Evolutionary conservation across 2,797 vertebrate genomes (phyloP), one percentile per base, ranked within the genome.

Genomic region (Toxotes lorentzi): DNA sequence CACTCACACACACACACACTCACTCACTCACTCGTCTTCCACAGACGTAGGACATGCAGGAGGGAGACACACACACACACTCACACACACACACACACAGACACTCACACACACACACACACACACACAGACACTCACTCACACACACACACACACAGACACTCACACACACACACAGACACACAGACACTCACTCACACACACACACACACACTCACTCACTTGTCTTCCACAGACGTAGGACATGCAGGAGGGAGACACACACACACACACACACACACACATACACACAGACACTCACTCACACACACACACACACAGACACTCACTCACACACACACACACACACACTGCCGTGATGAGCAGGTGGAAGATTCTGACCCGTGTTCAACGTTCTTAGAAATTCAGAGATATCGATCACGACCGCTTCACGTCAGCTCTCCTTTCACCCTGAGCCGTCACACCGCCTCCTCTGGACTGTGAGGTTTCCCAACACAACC

Each of bases 141-240:
- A n/a, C n/a, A n/a, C n/a, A n/a, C n/a, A n/a, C n/a, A n/a, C n/a
- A n/a, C n/a, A n/a, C n/a, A n/a, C n/a, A n/a, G n/a, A n/a, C n/a
- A n/a, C n/a, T n/a, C n/a, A n/a, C n/a, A n/a, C n/a, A 58, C 66
- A 48, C 68, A 72, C 53, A 32, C 32, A 78, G 41, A 50, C 47
- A 51, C 70, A n/a, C n/a, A n/a, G n/a, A n/a, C n/a, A n/a, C n/a
- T 62, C 57, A 32, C 24, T 62, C 41, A 57, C 51, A 43, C 41
- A 51, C 17, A 41, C 64, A 56, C 24, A 56, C 65, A 48, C 56
- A 54, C 64, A 35, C 21, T n/a, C n/a, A 2, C 50, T 34, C 1
- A n/a, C n/a, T n/a, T n/a, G n/a, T n/a, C 58, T 62, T 70, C 57
- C 64, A 35, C 73, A 72, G 82, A 69, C 70, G 84, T 58, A 41